Base-by-base conservation (phyloP, 2,797 vertebrate genomes). In the Cottoperca gobio region DNA sequence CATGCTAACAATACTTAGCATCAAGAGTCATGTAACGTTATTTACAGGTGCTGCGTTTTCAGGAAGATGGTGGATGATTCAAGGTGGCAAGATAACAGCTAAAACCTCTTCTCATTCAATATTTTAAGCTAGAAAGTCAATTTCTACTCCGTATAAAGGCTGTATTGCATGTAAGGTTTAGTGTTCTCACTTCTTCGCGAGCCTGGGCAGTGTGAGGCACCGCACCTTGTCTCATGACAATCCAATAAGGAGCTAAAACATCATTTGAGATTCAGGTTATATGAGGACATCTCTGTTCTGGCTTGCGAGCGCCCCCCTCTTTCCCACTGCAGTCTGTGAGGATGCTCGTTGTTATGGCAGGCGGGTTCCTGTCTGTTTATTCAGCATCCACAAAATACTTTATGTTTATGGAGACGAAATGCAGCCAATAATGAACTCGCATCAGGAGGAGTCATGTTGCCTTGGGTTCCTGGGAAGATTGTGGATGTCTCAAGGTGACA, bases 281-380 rank as follows among this genome's bases (percentile, higher is more conserved):
- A 8, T 80, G 74, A 91, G 90, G 89, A 89, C 88, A 88, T 4
- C 5, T 46, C 13, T 70, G 9, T 33, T 21, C 3, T 35, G 14
- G 28, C 26, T 23, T 33, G 16, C 6, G 2, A 59, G 45, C 48
- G 6, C 42, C 71, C 35, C 35, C 48, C 57, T 7, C 40, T 43
- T 14, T 8, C 28, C 21, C 53, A 24, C 76, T 64, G 79, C 75
- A 63, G 76, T 35, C 43, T 71, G 79, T 39, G 55, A 48, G 67
- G 74, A 74, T 83, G 75, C 62, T 79, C 0, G 69, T 67, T 86
- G 65, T 73, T 12, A 73, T 84, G 69, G 53, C 61, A 79, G 61
- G 70, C 58, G 39, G 52, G 46, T 14, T 21, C 13, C 7, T 39
- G 13, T 55, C 23, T 59, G 7, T 52, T 57, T 55, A 45, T 55